A percentile compares a stretch with the other conserved stretches of the same genome.
Evolutionary conservation across 37 sponge, comb jelly and placozoan species (phyloP).

Genomic region (Beroe ovata): DNA sequence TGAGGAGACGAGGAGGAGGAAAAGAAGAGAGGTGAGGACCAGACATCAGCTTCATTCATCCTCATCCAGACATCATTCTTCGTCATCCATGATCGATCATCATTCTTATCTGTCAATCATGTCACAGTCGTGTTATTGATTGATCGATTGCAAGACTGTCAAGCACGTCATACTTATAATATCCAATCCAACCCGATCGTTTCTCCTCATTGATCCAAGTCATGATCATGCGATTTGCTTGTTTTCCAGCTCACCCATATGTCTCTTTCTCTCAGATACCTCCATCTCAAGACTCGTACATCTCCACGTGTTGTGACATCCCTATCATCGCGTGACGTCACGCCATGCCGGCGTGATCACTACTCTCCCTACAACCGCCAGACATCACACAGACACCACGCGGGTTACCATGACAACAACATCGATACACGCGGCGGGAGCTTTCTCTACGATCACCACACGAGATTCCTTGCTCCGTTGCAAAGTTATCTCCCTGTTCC

Average conservation of each 20-base stretch:
- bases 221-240: too few species aligned
- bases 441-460: background rate
- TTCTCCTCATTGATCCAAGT: too few species aligned
- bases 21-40: slow-evolving; percentile 7
- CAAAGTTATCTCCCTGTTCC: background rate
- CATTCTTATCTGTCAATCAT: too few species aligned
- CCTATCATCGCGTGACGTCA: background rate
- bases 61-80: too few species aligned
- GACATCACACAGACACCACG: background rate
- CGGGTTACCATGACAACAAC: background rate
- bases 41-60: too few species aligned
- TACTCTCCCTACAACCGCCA: background rate
- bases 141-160: too few species aligned
- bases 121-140: too few species aligned
- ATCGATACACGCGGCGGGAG: background rate
- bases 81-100: too few species aligned
- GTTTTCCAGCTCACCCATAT: too few species aligned
- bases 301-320: background rate
- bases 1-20: background rate
- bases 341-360: background rate
- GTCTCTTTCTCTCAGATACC: background rate
- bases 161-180: too few species aligned
- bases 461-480: background rate
- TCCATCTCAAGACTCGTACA: slow-evolving; percentile 14
- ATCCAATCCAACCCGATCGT: too few species aligned